Conservation (phyloP, 1,140 invertebrate genomes). For the Limonius californicus region DNA sequence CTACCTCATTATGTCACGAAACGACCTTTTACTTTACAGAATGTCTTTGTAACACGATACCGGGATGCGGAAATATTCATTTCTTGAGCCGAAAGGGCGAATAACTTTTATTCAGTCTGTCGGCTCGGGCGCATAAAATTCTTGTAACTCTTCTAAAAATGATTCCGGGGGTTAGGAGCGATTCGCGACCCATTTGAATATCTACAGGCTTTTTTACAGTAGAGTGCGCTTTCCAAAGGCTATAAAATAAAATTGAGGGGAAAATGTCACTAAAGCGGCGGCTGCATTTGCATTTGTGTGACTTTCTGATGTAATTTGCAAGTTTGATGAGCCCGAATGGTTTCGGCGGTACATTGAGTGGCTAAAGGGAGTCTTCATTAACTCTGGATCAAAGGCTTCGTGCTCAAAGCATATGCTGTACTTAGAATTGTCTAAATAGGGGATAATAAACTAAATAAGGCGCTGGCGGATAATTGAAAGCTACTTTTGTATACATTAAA, state of each 20-base stretch:
- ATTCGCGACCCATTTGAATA: conserved; percentile 16
- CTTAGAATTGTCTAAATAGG: conserved; percentile 5
- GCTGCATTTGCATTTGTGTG: conserved; percentile 16
- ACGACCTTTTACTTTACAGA: conserved; percentile 10
- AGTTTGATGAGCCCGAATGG: conserved; percentile 13
- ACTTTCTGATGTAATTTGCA: conserved; percentile 14
- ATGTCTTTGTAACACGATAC: conserved; percentile 10
- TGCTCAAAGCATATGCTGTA: conserved; percentile 1
- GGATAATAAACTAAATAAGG: conserved; percentile 4
- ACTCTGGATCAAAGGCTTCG: conserved; percentile 6
- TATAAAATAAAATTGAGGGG: conserved; percentile 19
- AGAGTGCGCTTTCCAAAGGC: neutral
- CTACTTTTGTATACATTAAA: neutral
- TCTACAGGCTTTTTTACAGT: conserved; percentile 15
- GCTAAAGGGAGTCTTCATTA: conserved; percentile 16
- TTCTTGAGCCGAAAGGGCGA: conserved; percentile 2
- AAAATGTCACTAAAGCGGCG: conserved; percentile 15
- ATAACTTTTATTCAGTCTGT: neutral
- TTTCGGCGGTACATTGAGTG: conserved; percentile 2
- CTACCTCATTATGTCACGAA: conserved; percentile 17
- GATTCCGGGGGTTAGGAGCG: conserved; percentile 1
- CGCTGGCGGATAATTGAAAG: neutral
- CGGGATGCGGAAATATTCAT: conserved; percentile 9
- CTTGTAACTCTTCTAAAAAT: conserved; percentile 11
- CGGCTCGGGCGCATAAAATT: conserved; percentile 3